These are phyloP conservation scores for Acrocephalus scirpaceus DNA, from an alignment of 2,797 vertebrate genomes.

Conservation along the genomic window DNA sequence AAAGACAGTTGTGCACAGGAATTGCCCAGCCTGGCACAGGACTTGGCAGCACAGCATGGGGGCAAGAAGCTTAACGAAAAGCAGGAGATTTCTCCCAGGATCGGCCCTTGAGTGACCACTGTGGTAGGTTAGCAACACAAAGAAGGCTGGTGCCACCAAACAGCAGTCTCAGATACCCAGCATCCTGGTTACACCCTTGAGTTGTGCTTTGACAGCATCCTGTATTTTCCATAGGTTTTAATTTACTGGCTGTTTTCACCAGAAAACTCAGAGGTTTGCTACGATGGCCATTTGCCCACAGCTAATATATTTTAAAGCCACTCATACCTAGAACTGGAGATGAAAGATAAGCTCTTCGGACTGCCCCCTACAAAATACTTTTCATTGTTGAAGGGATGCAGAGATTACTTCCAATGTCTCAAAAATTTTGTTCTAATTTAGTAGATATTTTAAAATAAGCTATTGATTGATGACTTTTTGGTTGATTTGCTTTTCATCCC, in stretches of 20 bases:
- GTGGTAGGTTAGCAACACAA: rapidly evolving
- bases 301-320: neutral
- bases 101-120: rapidly evolving
- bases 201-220: neutral
- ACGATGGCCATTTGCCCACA: neutral
- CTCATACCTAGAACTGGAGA: neutral
- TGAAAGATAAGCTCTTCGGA: neutral
- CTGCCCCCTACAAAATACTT: neutral
- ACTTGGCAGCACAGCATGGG: neutral
- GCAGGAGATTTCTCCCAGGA: neutral
- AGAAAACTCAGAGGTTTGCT: neutral
- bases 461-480: conserved; percentile 12
- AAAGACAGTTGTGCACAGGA: neutral
- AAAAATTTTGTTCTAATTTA: neutral
- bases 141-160: neutral
- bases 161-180: neutral
- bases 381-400: neutral
- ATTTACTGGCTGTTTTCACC: neutral
- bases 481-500: neutral
- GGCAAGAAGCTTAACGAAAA: neutral
- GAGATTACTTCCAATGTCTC: neutral
- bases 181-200: neutral
- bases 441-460: neutral
- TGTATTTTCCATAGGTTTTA: neutral
- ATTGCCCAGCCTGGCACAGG: neutral